Evolutionary conservation across 2,888 invertebrate genomes (phyloP).

Genomic region (Aproaerema taeniolella): DNA sequence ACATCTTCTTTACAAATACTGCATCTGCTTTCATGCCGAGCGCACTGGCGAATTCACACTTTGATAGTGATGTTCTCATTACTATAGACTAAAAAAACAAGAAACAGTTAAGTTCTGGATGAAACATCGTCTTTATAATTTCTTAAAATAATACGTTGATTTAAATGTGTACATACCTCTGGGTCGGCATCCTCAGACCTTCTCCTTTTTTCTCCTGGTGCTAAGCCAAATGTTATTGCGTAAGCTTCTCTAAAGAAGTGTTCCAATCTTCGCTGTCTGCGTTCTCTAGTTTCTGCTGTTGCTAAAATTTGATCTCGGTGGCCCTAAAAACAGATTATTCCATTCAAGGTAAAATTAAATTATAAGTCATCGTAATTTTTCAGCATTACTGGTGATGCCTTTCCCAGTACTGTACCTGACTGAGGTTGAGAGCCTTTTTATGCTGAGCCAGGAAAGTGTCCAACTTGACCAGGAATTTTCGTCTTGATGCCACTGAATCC

Average conservation of each 20-base stretch:
- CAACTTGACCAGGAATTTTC: constrained; percentile 91
- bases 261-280: constrained; percentile 94
- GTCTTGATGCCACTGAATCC: constrained; percentile 86
- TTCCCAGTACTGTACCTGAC: constrained; percentile 79
- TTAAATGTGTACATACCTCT: constrained; percentile 69
- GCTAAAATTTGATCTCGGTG: constrained; percentile 91
- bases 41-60: constrained; percentile 95
- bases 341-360: too few species aligned
- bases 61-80: constrained; percentile 94
- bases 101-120: too few species aligned
- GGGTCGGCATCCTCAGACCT: constrained; percentile 86
- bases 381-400: too few species aligned
- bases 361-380: too few species aligned
- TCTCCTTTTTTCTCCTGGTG: constrained; percentile 89
- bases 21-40: constrained; percentile 97
- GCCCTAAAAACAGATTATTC: constrained; percentile 64
- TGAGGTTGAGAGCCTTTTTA: constrained; percentile 87
- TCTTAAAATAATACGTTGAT: too few species aligned
- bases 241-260: constrained; percentile 98
- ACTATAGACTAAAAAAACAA: constrained; percentile 81
- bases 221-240: constrained; percentile 92
- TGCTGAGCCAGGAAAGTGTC: constrained; percentile 90
- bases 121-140: too few species aligned
- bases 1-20: constrained; percentile 97
- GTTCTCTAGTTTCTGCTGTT: constrained; percentile 94